A percentile compares a stretch with the other conserved stretches of the same genome.
phyloP scores from a whole-genome alignment of 2,888 invertebrate species.

The Liodrosophila aerea region DNA sequence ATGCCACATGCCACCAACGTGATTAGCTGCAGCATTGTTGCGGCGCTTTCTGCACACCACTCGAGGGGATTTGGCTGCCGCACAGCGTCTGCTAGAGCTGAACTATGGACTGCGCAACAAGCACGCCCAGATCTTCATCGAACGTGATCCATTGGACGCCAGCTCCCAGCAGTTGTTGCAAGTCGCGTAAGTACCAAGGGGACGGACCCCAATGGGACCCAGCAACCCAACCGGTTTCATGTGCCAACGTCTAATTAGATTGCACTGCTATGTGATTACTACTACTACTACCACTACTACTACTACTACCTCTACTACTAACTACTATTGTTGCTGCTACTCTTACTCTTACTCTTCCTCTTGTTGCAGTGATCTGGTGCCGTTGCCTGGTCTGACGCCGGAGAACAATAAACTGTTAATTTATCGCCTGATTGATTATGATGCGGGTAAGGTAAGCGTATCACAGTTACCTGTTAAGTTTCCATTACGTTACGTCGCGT shows the following conservation, averaged over 20 bases:
- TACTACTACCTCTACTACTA: neutral
- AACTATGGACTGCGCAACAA: slow-evolving; percentile 84
- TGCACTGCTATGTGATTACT: neutral
- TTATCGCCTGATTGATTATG: slow-evolving; percentile 86
- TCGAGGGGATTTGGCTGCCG: slow-evolving; percentile 72
- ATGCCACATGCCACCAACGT: neutral
- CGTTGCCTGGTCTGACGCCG: slow-evolving; percentile 86
- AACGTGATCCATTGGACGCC: slow-evolving; percentile 83
- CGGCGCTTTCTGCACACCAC: slow-evolving; percentile 79
- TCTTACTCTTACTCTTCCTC: slow-evolving; percentile 44
- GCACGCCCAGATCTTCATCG: slow-evolving; percentile 84
- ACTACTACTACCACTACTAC: neutral
- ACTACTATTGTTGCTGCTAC: neutral
- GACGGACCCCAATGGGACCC: too few relatives aligned
- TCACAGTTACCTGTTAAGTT: too few relatives aligned
- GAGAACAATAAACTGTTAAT: slow-evolving; percentile 87
- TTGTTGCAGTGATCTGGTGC: slow-evolving; percentile 86
- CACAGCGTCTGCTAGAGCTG: slow-evolving; percentile 78
- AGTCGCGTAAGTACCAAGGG: slow-evolving; percentile 81
- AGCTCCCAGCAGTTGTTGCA: slow-evolving; percentile 75
- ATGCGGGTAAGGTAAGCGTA: slow-evolving; percentile 83
- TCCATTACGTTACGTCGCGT: too few relatives aligned
- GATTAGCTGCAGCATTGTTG: slow-evolving; percentile 71
- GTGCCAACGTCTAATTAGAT: slow-evolving; percentile 21
- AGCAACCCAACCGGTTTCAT: slow-evolving; percentile 24